These are phyloP conservation scores for Pycnomerus fuliginosus DNA, from an alignment of 2,888 invertebrate genomes.

Conservation along the genomic window DNA sequence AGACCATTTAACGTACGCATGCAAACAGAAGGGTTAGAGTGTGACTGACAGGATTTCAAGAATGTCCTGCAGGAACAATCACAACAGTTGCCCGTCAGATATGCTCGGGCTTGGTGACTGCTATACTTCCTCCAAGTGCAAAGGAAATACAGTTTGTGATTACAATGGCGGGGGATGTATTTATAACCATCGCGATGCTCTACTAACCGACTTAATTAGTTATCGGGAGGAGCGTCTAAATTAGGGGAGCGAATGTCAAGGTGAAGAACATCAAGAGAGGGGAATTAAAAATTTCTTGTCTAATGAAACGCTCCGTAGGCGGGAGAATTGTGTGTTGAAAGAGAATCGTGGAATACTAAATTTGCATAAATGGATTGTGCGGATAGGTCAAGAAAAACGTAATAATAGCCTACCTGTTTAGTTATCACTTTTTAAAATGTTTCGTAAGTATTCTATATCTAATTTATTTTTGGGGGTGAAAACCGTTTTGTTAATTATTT, in stretches of 20 bases:
- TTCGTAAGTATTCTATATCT: too few relatives aligned
- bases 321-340: conserved; percentile 21
- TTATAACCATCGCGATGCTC: conserved; percentile 43
- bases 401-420: too few relatives aligned
- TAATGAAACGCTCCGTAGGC: conserved; percentile 33
- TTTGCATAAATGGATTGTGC: conserved; percentile 36
- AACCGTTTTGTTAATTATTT: too few relatives aligned
- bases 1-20: conserved; percentile 35
- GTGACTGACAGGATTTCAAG: conserved; percentile 52
- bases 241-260: conserved; percentile 46
- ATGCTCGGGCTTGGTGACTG: too few relatives aligned
- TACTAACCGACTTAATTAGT: conserved; percentile 49
- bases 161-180: too few relatives aligned
- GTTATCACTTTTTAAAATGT: too few relatives aligned
- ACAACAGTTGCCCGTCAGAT: too few relatives aligned
- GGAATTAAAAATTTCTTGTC: conserved; percentile 36
- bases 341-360: conserved; percentile 15
- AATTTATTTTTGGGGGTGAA: too few relatives aligned
- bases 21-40: conserved; percentile 52
- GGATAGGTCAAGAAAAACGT: conserved; percentile 41
- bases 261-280: conserved; percentile 38
- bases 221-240: conserved; percentile 36
- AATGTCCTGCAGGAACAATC: too few relatives aligned
- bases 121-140: too few relatives aligned
- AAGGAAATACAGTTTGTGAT: too few relatives aligned